Evolutionary conservation across 92 coral and sea anemone species (phyloP).

Genomic region (Galaxea fascicularis): DNA sequence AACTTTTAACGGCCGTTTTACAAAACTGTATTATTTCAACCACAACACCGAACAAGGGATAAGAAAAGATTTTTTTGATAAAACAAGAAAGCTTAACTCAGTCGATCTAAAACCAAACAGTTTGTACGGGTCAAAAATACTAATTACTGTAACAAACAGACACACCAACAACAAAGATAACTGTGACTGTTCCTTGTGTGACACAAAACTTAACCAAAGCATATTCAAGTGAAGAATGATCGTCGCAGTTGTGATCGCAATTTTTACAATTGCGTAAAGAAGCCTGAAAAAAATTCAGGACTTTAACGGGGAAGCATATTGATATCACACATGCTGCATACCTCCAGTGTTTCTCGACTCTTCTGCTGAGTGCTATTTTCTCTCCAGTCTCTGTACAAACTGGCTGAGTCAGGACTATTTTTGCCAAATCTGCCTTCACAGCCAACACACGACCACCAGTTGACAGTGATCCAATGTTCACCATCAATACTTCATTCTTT

Average conservation of each 20-base stretch:
- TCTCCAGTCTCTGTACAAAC: slow-evolving; percentile 99
- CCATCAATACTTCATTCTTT: slow-evolving; percentile 97
- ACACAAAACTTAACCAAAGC: neutral
- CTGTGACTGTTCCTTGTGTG: neutral
- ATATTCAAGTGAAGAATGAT: too few species aligned
- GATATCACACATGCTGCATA: neutral
- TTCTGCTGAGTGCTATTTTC: slow-evolving; percentile 95
- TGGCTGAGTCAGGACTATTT: slow-evolving; percentile 96
- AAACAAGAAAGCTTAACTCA: too few species aligned
- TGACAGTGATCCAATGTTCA: slow-evolving; percentile 95
- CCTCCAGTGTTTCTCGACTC: slow-evolving; percentile 99
- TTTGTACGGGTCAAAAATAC: too few species aligned
- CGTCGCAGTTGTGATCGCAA: too few species aligned
- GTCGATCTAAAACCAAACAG: too few species aligned
- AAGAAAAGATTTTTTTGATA: too few species aligned
- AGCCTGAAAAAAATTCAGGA: too few species aligned
- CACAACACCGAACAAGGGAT: too few species aligned
- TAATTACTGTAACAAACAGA: neutral
- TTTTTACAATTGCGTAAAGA: too few species aligned
- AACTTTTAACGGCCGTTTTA: too few species aligned
- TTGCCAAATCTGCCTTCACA: slow-evolving; percentile 98
- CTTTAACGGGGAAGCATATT: too few species aligned
- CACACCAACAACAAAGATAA: neutral
- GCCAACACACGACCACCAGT: slow-evolving; percentile 99
- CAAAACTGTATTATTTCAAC: too few species aligned